phyloP scores from a whole-genome alignment of 2,113 vertebrate genomes.

The Megaceryle maxima region DNA sequence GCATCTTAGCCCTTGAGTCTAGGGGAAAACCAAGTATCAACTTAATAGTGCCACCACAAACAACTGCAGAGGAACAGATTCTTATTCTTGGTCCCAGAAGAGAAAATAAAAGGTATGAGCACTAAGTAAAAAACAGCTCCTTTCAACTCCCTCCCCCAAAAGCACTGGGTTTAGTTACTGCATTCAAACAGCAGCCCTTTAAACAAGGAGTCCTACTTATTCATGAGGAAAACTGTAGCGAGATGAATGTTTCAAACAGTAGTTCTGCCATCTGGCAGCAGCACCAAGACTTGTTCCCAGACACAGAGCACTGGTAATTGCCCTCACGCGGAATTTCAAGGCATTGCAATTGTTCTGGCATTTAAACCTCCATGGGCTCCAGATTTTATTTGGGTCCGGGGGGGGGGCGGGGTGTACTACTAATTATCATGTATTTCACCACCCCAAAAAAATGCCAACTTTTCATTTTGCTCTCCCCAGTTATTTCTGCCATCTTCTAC shows the following conservation, averaged over 20 bases:
- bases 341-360: slow-evolving; percentile 21
- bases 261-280: slow-evolving; percentile 31
- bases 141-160: slow-evolving; percentile 1
- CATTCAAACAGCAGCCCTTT: slow-evolving; percentile 45
- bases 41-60: not conserved
- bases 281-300: slow-evolving; percentile 19
- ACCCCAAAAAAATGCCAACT: not conserved
- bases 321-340: slow-evolving; percentile 51
- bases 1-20: not conserved
- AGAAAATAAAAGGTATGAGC: not conserved
- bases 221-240: slow-evolving; percentile 27
- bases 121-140: slow-evolving; percentile 6
- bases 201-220: slow-evolving; percentile 56
- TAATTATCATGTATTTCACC: not conserved
- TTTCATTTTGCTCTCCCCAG: not conserved
- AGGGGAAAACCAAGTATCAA: not conserved
- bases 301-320: not conserved
- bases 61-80: not conserved
- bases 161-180: not conserved
- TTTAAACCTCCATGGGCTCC: not conserved
- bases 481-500: not conserved
- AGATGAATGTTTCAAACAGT: slow-evolving; percentile 37
- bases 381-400: not conserved
- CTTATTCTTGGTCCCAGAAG: not conserved
- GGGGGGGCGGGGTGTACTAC: not conserved